Evolutionary conservation across 2,888 invertebrate species (phyloP).

Genomic region (Scaptomyza reducta): DNA sequence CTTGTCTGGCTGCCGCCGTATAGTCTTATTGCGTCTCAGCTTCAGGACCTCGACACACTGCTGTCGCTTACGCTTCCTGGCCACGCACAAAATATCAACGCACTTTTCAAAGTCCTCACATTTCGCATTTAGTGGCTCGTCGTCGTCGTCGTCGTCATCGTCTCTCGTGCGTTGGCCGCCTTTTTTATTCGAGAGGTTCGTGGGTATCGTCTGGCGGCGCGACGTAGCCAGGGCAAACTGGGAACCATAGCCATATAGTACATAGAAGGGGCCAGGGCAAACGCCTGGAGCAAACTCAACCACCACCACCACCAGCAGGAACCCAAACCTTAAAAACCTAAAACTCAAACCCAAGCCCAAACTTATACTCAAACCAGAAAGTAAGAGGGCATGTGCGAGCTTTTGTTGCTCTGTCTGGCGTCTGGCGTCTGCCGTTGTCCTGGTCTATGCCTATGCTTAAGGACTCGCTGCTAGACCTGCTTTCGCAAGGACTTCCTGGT

Average conservation of each 20-base stretch:
- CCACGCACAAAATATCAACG: slow-evolving; percentile 71
- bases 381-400: slow-evolving; percentile 44
- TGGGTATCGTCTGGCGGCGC: slow-evolving; percentile 78
- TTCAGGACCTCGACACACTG: slow-evolving; percentile 47
- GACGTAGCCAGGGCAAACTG: slow-evolving; percentile 46
- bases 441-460: slow-evolving; percentile 54
- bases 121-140: slow-evolving; percentile 27
- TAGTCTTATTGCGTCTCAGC: slow-evolving; percentile 62
- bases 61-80: slow-evolving; percentile 63
- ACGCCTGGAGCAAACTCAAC: slow-evolving; percentile 52
- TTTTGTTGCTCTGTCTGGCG: slow-evolving; percentile 43
- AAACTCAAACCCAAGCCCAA: slow-evolving; percentile 12
- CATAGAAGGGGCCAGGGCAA: slow-evolving; percentile 18
- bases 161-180: slow-evolving; percentile 68
- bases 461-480: slow-evolving; percentile 58
- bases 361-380: slow-evolving; percentile 18
- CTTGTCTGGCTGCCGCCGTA: slow-evolving; percentile 31
- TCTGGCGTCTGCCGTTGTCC: slow-evolving; percentile 26
- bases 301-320: slow-evolving; percentile 35
- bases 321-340: slow-evolving; percentile 12
- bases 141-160: slow-evolving; percentile 54
- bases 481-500: slow-evolving; percentile 74
- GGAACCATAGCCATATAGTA: not conserved
- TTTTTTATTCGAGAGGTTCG: slow-evolving; percentile 43
- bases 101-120: slow-evolving; percentile 62